Base-by-base conservation (phyloP, 2,888 invertebrate species). In the Saturnia pavonia region DNA sequence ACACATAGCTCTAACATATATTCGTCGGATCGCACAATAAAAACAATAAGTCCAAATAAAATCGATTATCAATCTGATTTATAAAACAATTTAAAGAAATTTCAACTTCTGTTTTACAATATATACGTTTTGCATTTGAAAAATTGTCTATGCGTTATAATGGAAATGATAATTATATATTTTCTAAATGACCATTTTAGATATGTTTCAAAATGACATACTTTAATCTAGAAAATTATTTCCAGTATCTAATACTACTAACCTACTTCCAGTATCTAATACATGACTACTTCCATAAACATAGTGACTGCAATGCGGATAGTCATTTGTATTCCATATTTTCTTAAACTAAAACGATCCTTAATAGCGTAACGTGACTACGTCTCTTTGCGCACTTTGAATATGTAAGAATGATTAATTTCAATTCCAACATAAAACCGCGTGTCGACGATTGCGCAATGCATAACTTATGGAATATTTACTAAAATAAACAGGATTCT, bases 231-330 rank as follows among this genome's bases (percentile, higher is more conserved):
- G 72, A 73, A 75, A 74, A 73, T 73, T 68, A 69, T 75, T 74
- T 67, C 69, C 73, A 74, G 78, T 76, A 78, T 76, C 77, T n/a
- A n/a, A n/a, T n/a, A n/a, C n/a, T n/a, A n/a, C n/a, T n/a, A n/a
- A n/a, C n/a, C n/a, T n/a, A n/a, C n/a, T n/a, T n/a, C n/a, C n/a
- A n/a, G n/a, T n/a, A n/a, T n/a, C n/a, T n/a, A n/a, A n/a, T n/a
- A 80, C 76, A 72, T 85, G 82, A 86, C 84, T 81, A 71, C 74
- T 60, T 65, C 78, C 74, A 79, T 79, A 80, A 80, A 79, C 72
- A 80, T 78, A 68, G 68, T 76, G 73, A 45, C 77, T 78, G 74
- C 74, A 78, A 80, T 78, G 72, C 69, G 71, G 67, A 72, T 74
- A 70, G 74, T 70, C 77, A 82, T 79, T 80, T 77, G 79, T 77